Conservation (phyloP, 2,113 vertebrate genomes). For the Chroicocephalus ridibundus region DNA sequence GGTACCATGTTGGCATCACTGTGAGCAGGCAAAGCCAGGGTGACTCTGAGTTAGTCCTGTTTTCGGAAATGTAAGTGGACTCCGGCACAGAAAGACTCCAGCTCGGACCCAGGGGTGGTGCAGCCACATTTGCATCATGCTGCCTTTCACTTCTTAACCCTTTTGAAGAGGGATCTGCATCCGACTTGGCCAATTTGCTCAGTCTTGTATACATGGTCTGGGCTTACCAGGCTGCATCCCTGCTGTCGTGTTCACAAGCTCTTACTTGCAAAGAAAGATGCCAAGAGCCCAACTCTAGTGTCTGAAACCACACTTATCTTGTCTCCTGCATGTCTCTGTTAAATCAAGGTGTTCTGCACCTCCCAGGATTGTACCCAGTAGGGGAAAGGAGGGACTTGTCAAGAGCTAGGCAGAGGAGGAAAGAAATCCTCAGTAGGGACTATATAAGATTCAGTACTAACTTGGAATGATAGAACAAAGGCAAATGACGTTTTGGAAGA, state of each 20-base stretch:
- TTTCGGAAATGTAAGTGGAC: not conserved
- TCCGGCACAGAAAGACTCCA: fast-evolving
- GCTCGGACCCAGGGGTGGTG: not conserved
- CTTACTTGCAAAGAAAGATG: not conserved
- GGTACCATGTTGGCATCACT: not conserved
- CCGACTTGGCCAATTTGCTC: not conserved
- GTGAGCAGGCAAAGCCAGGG: not conserved
- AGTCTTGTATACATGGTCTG: not conserved
- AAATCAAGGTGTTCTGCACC: not conserved
- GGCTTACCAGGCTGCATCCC: not conserved
- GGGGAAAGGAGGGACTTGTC: not conserved
- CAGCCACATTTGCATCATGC: not conserved
- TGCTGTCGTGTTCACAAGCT: not conserved
- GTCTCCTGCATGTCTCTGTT: not conserved
- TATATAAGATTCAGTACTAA: not conserved
- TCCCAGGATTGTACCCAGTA: not conserved
- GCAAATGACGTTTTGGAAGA: not conserved
- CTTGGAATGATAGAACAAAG: not conserved
- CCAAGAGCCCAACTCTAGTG: not conserved
- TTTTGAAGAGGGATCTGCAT: not conserved
- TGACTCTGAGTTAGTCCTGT: not conserved
- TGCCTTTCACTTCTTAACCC: not conserved
- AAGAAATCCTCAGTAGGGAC: not conserved
- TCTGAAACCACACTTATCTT: not conserved
- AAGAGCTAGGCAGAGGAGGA: not conserved